phyloP scores from a whole-genome alignment of 2,113 vertebrate species.

The Corythaixoides concolor region DNA sequence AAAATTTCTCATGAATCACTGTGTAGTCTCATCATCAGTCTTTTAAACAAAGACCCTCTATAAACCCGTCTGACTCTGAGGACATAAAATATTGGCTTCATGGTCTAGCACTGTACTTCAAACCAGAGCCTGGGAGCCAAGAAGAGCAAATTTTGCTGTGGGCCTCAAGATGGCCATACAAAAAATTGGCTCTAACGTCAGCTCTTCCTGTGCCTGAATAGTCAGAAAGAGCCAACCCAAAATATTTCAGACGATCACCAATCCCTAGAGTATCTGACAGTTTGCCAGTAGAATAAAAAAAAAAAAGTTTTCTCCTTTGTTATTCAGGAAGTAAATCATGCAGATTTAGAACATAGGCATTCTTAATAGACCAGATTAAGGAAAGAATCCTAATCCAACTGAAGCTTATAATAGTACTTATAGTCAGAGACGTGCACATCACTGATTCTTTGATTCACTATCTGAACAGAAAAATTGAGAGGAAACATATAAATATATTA shows the following conservation, averaged over 20 bases:
- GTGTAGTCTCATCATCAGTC: background rate
- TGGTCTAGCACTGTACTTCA: background rate
- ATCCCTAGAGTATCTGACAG: background rate
- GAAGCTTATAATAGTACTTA: background rate
- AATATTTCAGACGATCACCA: background rate
- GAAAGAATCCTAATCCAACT: background rate
- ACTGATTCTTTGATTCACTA: background rate
- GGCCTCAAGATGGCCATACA: background rate
- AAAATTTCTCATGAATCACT: background rate
- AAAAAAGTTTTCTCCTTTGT: background rate
- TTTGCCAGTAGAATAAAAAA: background rate
- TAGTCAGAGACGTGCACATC: background rate
- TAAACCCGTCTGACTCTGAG: background rate
- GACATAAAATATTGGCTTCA: background rate
- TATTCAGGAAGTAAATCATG: background rate
- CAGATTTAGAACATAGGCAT: background rate
- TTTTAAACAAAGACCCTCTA: background rate
- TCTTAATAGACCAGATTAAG: slow-evolving; percentile 8
- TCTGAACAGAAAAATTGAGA: background rate
- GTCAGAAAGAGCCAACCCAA: background rate
- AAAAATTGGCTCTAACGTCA: background rate
- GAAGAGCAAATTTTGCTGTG: background rate
- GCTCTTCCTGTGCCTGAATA: background rate
- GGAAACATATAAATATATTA: background rate
- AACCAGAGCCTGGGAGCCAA: background rate